Evolutionary conservation across 2,113 vertebrate genomes (phyloP).

Genomic region (Grantiella picta): DNA sequence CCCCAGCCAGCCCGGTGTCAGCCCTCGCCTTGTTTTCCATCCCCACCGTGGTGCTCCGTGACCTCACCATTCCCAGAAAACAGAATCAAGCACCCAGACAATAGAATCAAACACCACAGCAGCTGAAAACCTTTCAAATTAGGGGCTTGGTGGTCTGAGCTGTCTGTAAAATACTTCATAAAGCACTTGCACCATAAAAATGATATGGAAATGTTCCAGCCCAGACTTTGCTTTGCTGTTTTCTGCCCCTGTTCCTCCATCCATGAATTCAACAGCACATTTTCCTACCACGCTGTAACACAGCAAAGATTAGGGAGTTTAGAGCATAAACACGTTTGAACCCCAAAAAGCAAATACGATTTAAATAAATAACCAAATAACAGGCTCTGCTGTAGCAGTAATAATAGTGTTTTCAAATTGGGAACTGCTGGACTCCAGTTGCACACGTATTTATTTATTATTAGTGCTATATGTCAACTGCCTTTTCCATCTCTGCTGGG

Average conservation of each 20-base stretch:
- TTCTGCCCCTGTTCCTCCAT: background rate
- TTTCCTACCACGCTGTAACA: accelerated
- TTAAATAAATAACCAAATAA: background rate
- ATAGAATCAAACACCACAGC: background rate
- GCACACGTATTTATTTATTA: background rate
- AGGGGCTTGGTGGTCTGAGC: accelerated
- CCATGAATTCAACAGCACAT: background rate
- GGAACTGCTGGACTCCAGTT: background rate
- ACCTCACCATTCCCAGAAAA: background rate
- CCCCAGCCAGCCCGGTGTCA: background rate
- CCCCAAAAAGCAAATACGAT: background rate
- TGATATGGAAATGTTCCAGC: accelerated
- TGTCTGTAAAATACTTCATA: background rate
- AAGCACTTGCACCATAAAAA: accelerated
- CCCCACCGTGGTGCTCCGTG: accelerated
- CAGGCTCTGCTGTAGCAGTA: background rate
- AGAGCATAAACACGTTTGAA: background rate
- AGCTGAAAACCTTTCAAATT: background rate
- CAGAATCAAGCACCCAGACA: background rate
- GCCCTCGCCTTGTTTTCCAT: background rate
- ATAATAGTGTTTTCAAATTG: background rate
- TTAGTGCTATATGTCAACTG: background rate
- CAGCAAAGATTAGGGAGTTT: background rate
- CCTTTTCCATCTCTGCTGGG: background rate
- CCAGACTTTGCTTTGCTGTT: background rate